Evolutionary conservation across 2,113 vertebrate species (phyloP).

Genomic region (Indri indri): DNA sequence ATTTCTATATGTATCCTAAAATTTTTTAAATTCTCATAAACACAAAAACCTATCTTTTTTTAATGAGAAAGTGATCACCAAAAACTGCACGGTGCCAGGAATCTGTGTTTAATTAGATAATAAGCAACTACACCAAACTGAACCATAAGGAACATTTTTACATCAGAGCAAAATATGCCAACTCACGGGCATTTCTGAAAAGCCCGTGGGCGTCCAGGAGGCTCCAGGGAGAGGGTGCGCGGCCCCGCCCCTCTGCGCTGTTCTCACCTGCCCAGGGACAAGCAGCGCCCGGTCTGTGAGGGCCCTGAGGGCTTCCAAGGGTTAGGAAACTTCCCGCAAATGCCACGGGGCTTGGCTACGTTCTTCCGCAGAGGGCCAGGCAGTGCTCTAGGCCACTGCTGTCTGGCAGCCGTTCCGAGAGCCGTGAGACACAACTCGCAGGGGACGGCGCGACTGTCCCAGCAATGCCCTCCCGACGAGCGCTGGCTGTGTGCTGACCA

Average conservation of each 20-base stretch:
- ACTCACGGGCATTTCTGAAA: not conserved
- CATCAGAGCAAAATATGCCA: not conserved
- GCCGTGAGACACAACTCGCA: accelerated
- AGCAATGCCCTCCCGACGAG: accelerated
- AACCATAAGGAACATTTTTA: accelerated
- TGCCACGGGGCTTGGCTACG: too few relatives aligned
- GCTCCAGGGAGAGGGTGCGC: too few relatives aligned
- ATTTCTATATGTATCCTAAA: not conserved
- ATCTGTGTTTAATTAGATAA: accelerated
- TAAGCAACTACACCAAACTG: not conserved
- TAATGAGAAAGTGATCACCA: not conserved
- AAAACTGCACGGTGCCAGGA: accelerated
- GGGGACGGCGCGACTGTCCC: accelerated
- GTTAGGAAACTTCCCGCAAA: not conserved
- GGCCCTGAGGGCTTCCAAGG: not conserved
- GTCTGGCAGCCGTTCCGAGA: not conserved
- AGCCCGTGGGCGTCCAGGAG: not conserved
- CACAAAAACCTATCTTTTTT: not conserved
- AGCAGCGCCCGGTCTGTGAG: not conserved
- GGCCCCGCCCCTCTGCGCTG: not conserved
- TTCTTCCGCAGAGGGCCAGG: not conserved
- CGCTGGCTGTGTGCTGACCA: not conserved
- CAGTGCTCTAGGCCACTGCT: not conserved
- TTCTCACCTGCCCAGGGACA: not conserved
- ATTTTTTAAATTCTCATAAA: not conserved